These are phyloP conservation scores for Deroplatys truncata DNA, from an alignment of 2,888 invertebrate species.

Conservation along the genomic window DNA sequence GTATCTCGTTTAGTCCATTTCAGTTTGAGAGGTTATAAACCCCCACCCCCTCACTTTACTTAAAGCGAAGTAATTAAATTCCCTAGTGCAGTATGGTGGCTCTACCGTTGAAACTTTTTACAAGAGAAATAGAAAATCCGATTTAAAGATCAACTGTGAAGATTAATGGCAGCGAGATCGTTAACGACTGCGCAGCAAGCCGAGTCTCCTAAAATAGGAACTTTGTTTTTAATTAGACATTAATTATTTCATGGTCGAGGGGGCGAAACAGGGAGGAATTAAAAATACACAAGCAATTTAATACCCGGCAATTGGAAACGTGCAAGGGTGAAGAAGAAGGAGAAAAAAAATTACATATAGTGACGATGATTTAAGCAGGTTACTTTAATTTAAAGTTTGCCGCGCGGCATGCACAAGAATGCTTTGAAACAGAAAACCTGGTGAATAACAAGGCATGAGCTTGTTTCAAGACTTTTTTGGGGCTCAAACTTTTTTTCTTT, in stretches of 20 bases:
- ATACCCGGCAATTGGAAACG: background rate
- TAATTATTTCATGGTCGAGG: slow-evolving; percentile 6
- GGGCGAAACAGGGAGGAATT: background rate
- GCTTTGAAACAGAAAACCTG: background rate
- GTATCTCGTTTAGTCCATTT: too few relatives aligned
- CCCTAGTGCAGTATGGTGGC: background rate
- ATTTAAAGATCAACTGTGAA: slow-evolving; percentile 15
- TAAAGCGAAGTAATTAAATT: background rate
- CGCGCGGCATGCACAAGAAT: background rate
- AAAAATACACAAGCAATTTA: slow-evolving; percentile 18
- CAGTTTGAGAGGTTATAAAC: too few relatives aligned
- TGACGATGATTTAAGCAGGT: slow-evolving; percentile 3
- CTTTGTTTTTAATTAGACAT: slow-evolving; percentile 18
- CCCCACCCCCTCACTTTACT: too few relatives aligned
- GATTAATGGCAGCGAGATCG: slow-evolving; percentile 14
- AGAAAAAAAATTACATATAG: background rate
- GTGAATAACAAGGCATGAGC: background rate
- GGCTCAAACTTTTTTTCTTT: background rate
- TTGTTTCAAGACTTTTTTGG: background rate
- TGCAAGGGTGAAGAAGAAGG: background rate
- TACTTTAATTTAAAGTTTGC: slow-evolving; percentile 11
- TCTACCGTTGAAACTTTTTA: background rate
- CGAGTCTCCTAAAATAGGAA: background rate
- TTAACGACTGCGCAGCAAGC: too few relatives aligned
- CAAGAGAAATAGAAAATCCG: slow-evolving; percentile 14